Evolutionary conservation across 2,113 vertebrate species (phyloP).

Genomic region (Sciurus niger): DNA sequence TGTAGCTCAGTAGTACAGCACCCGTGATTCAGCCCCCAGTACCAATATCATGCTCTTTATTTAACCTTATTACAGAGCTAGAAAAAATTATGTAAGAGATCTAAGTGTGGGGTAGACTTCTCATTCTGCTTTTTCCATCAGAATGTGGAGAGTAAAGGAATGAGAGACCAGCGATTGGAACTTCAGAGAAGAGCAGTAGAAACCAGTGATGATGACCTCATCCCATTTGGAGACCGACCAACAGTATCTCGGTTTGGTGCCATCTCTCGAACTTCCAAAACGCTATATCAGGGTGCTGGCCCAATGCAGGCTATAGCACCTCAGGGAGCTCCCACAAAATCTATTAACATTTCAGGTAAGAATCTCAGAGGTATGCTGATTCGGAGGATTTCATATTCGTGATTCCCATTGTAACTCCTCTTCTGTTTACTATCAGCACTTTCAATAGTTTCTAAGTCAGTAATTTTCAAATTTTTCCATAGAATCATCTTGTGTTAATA

Average conservation of each 20-base stretch:
- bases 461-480: slow-evolving; percentile 1
- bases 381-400: neutral
- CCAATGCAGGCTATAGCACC: slow-evolving; percentile 94
- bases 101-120: slow-evolving; percentile 12
- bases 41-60: neutral
- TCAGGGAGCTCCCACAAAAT: slow-evolving; percentile 94
- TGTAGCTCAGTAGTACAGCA: too few relatives aligned
- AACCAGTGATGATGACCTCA: slow-evolving; percentile 97
- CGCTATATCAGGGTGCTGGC: slow-evolving; percentile 95
- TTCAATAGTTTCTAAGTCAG: neutral
- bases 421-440: neutral
- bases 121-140: slow-evolving; percentile 78
- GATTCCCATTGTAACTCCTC: neutral
- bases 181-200: slow-evolving; percentile 94
- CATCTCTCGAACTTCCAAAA: slow-evolving; percentile 98
- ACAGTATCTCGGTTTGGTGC: slow-evolving; percentile 98
- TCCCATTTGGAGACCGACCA: slow-evolving; percentile 97
- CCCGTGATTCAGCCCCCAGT: too few relatives aligned
- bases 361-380: neutral
- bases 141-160: slow-evolving; percentile 95
- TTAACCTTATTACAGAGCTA: slow-evolving; percentile 5
- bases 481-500: neutral
- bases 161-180: slow-evolving; percentile 94
- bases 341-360: slow-evolving; percentile 94
- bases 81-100: slow-evolving; percentile 9